Evolutionary conservation across 1,140 invertebrate genomes (phyloP).

Genomic region (Drosophila repleta): DNA sequence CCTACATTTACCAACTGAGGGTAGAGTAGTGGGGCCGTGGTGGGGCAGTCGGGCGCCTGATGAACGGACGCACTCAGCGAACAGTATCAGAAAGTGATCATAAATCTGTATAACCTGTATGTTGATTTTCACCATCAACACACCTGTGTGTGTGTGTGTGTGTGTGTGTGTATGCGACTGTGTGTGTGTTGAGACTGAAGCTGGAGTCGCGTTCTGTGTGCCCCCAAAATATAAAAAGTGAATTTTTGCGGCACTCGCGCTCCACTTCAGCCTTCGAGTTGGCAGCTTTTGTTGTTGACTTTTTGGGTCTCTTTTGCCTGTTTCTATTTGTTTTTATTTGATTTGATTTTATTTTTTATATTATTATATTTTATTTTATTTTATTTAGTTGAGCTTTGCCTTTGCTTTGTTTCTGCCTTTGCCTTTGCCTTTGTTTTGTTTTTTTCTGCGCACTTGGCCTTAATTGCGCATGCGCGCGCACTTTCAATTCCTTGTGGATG

Average conservation of each 20-base stretch:
- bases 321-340: conserved; percentile 29
- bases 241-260: conserved; percentile 53
- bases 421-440: conserved; percentile 17
- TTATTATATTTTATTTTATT: conserved; percentile 28
- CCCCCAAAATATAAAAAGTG: conserved; percentile 52
- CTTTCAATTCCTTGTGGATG: conserved; percentile 72
- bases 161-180: background rate
- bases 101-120: conserved; percentile 77
- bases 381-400: conserved; percentile 19
- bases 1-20: conserved; percentile 29
- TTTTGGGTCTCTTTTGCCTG: too few relatives aligned
- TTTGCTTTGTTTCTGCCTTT: conserved; percentile 12
- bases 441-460: conserved; percentile 72
- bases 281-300: conserved; percentile 34
- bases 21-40: background rate
- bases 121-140: conserved; percentile 66
- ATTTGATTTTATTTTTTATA: conserved; percentile 16
- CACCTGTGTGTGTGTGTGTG: background rate
- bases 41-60: background rate
- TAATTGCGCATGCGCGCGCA: conserved; percentile 74
- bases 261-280: conserved; percentile 52
- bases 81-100: conserved; percentile 72
- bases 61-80: conserved; percentile 32
- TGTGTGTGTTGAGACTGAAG: background rate
- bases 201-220: conserved; percentile 31